These are phyloP conservation scores for Todus mexicanus DNA, from an alignment of 2,797 vertebrate species.

Conservation along the genomic window DNA sequence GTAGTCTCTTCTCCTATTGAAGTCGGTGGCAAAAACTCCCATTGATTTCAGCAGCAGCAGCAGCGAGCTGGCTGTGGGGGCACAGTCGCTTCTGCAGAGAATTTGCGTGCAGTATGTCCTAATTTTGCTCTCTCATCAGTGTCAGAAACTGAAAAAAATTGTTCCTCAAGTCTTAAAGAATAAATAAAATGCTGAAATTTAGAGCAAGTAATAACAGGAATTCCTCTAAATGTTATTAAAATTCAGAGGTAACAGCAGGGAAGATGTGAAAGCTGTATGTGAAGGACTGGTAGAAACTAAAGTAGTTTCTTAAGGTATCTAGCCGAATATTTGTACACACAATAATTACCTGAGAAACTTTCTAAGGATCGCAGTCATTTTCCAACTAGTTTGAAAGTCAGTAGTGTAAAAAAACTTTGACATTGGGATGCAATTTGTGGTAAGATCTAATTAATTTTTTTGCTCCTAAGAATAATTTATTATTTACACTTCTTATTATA, in stretches of 20 bases:
- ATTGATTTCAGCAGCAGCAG: constrained; percentile 26
- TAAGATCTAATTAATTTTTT: constrained; percentile 86
- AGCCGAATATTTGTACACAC: constrained; percentile 28
- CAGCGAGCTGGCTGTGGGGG: background rate
- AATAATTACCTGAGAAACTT: constrained; percentile 69
- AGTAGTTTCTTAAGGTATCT: constrained; percentile 47
- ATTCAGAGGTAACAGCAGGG: constrained; percentile 19
- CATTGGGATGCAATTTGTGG: constrained; percentile 81
- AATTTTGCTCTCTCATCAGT: background rate
- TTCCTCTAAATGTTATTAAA: constrained; percentile 48
- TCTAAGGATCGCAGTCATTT: constrained; percentile 51
- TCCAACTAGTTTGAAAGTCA: constrained; percentile 81
- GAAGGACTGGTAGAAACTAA: constrained; percentile 23
- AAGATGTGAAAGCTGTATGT: background rate
- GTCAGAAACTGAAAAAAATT: background rate
- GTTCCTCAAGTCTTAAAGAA: constrained; percentile 20
- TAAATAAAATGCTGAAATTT: constrained; percentile 44
- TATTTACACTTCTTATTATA: constrained; percentile 88
- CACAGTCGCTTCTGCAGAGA: background rate
- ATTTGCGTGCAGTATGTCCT: background rate
- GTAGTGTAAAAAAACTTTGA: constrained; percentile 73
- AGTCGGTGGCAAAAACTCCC: background rate
- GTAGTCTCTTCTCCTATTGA: constrained; percentile 21
- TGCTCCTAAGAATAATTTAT: constrained; percentile 87
- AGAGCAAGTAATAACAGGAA: constrained; percentile 44